Percentiles rank a stretch among this genome's conserved stretches.
Evolutionary conservation across 1,140 invertebrate genomes (phyloP).

Genomic region (Euura lappo): DNA sequence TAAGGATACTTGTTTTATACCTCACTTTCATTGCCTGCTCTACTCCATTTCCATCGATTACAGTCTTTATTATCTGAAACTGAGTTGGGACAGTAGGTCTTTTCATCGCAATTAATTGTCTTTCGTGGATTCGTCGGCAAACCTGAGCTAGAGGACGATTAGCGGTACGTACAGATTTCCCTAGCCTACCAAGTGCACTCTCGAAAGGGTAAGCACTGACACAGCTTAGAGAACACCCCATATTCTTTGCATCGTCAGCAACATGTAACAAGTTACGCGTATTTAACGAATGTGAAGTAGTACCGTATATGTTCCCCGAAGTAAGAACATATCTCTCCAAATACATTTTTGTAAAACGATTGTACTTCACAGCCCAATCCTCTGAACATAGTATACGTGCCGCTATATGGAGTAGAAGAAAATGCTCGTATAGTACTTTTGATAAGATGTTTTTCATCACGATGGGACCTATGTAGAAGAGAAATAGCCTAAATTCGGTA

Average conservation of each 20-base stretch:
- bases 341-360: conserved; percentile 1
- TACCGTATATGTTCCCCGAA: neutral
- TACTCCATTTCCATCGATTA: neutral
- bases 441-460: conserved; percentile 10
- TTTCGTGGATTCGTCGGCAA: neutral
- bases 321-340: neutral
- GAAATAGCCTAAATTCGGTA: neutral
- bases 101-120: neutral
- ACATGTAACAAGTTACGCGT: conserved; percentile 6
- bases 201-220: conserved; percentile 5
- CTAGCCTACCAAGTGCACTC: neutral
- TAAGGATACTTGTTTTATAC: neutral
- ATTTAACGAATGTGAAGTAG: conserved; percentile 7
- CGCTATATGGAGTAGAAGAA: conserved; percentile 18
- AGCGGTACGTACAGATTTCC: neutral
- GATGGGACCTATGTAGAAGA: conserved; percentile 8
- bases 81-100: too few species aligned
- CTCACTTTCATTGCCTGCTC: neutral
- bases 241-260: neutral
- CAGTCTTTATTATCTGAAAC: neutral
- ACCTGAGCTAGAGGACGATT: conserved; percentile 13
- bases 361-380: neutral
- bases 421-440: conserved; percentile 16
- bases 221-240: conserved; percentile 3
- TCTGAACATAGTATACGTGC: conserved; percentile 8